Evolutionary conservation across 2,888 invertebrate species (phyloP), one percentile per base, ranked within the genome.

Genomic region (Spilosoma lubricipeda): DNA sequence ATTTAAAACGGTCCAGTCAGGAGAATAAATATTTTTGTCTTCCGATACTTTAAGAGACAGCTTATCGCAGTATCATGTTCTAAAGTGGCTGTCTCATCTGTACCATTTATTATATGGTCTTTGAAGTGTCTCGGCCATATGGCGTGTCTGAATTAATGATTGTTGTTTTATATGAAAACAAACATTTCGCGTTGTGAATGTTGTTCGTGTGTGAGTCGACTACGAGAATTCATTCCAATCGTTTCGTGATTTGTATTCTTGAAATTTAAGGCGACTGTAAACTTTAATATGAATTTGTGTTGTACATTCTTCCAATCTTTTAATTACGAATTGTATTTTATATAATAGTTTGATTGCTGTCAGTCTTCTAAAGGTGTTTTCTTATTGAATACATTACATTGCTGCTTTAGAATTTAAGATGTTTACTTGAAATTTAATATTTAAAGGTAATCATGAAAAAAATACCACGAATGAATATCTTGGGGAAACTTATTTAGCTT

Each of bases 91-190:
- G 72, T 78, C 78, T 56, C 52, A 63, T 82, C 80, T 79, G 69
- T 75, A 77, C 77, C 72, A 80, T 81, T 85, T 78, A 82, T 81
- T 75, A 85, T 69, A 76, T 78, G 67, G 73, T 79, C 69, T 85
- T 77, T 80, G 69, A 79, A 74, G 74, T 71, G 66, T 71, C 77
- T 39, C 77, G 70, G 45, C 82, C 81, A 79, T 73, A 82, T 84
- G 84, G 80, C 79, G 76, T 76, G 75, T 77, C 72, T 78, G 63
- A 76, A 87, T 81, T 84, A 84, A 86, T 81, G 76, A 69, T 63
- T 71, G 70, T 72, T 67, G 72, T 67, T 66, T 71, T 59, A 72
- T 65, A 72, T 42, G 63, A 71, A 67, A 74, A 72, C 72, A 56
- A 67, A 67, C n/a, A 67, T 72, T 72, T 72, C 59, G 56, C 70